phyloP scores from a whole-genome alignment of 53 echinoderm and acorn worm genomes.

The Crossaster papposus region DNA sequence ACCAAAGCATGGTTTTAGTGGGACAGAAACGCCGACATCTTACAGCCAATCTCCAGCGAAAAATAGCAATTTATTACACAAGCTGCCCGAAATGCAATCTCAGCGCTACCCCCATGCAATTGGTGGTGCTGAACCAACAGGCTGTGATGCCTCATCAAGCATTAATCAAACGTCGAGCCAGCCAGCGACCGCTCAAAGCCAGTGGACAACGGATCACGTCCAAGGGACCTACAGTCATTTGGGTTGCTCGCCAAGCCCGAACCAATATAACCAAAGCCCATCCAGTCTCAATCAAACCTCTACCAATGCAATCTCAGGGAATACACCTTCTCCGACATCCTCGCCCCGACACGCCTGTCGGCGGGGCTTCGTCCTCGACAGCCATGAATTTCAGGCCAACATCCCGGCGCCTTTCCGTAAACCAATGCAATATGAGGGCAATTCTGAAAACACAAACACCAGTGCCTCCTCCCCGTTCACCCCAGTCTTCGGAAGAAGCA shows the following conservation, averaged over 20 bases:
- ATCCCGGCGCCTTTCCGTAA: constrained; percentile 72
- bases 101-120: constrained; percentile 40
- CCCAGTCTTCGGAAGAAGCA: constrained; percentile 68
- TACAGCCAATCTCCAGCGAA: constrained; percentile 6
- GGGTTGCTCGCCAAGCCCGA: not conserved
- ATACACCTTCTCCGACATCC: constrained; percentile 64
- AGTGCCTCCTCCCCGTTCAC: constrained; percentile 66
- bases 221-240: constrained; percentile 13
- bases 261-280: not conserved
- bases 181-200: not conserved
- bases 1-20: constrained; percentile 51
- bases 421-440: constrained; percentile 57
- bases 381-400: constrained; percentile 70
- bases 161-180: not conserved
- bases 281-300: constrained; percentile 22
- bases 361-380: constrained; percentile 55
- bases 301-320: constrained; percentile 21
- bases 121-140: constrained; percentile 16
- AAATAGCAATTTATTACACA: constrained; percentile 20
- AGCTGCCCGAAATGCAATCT: constrained; percentile 51
- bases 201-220: constrained; percentile 20
- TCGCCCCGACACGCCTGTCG: constrained; percentile 60
- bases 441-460: constrained; percentile 25
- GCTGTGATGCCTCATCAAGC: not conserved
- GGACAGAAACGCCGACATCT: constrained; percentile 15